A percentile compares a stretch with the other conserved stretches of the same genome.
Conservation (phyloP, 2,888 invertebrate species). For the Allygus modestus region DNA sequence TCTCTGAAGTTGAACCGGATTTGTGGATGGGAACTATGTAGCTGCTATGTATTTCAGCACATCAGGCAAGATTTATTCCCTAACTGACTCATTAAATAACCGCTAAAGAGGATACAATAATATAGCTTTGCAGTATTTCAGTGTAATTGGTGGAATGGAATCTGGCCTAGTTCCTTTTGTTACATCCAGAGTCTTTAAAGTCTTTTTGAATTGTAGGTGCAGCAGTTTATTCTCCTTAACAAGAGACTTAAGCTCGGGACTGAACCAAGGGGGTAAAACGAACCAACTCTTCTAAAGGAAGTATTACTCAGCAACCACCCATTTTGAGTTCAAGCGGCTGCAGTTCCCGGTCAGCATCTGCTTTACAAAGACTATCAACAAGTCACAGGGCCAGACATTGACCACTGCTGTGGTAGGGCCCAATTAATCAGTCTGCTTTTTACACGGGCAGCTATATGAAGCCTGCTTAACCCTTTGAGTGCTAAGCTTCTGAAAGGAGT, state of each 20-base stretch:
- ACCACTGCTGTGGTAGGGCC: too few species aligned
- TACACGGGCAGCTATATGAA: too few species aligned
- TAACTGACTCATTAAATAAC: neutral
- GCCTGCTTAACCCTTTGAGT: too few species aligned
- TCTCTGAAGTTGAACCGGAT: neutral
- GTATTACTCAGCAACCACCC: too few species aligned
- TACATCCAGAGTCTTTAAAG: neutral
- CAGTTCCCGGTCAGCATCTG: too few species aligned
- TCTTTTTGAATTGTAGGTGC: neutral
- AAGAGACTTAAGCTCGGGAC: neutral
- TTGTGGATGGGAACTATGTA: slow-evolving; percentile 33
- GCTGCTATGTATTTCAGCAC: neutral
- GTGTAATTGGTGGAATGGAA: neutral
- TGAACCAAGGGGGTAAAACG: slow-evolving; percentile 17
- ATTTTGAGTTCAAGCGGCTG: too few species aligned
- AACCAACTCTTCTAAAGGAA: too few species aligned
- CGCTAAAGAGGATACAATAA: neutral
- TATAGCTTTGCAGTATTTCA: neutral
- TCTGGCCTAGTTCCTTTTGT: slow-evolving; percentile 1
- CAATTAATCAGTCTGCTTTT: too few species aligned
- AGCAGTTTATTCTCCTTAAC: neutral
- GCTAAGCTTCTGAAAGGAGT: too few species aligned
- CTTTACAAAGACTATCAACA: too few species aligned
- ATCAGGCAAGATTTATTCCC: neutral
- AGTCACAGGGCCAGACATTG: too few species aligned